phyloP scores from a whole-genome alignment of 2,797 vertebrate species.

The Hozukius guyotensis region DNA sequence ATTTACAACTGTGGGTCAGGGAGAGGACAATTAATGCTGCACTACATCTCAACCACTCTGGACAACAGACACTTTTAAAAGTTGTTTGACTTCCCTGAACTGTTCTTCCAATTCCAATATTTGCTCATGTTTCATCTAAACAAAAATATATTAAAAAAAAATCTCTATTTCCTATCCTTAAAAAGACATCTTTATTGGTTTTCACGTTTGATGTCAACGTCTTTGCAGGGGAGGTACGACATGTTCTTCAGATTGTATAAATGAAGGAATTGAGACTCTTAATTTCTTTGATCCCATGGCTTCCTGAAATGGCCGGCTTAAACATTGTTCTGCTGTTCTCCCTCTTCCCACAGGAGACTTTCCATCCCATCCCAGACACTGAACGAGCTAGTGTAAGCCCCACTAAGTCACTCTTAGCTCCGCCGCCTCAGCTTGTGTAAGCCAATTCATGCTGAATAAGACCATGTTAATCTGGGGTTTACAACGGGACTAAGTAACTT shows the following conservation, averaged over 20 bases:
- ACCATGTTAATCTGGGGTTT: slow-evolving; percentile 81
- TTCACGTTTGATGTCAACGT: slow-evolving; percentile 10
- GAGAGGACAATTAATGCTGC: slow-evolving; percentile 7
- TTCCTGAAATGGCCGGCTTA: slow-evolving; percentile 74
- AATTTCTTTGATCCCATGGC: slow-evolving; percentile 71
- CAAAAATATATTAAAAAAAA: background rate
- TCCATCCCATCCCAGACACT: slow-evolving; percentile 74
- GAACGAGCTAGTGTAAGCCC: slow-evolving; percentile 78
- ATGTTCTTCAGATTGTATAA: slow-evolving; percentile 53
- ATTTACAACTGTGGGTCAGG: slow-evolving; percentile 8
- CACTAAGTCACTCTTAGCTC: slow-evolving; percentile 79
- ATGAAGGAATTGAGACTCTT: slow-evolving; percentile 67
- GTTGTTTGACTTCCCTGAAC: background rate
- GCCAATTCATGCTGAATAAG: slow-evolving; percentile 81
- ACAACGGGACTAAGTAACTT: slow-evolving; percentile 71
- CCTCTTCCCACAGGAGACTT: slow-evolving; percentile 72
- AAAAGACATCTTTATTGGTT: slow-evolving; percentile 7
- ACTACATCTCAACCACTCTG: background rate
- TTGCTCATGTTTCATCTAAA: background rate
- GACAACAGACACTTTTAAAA: background rate
- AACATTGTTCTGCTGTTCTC: slow-evolving; percentile 74
- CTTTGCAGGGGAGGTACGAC: slow-evolving; percentile 28
- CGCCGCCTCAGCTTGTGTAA: slow-evolving; percentile 69
- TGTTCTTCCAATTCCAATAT: background rate
- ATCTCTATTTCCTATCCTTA: background rate